Percentiles rank a stretch among this genome's conserved stretches.
phyloP scores from a whole-genome alignment of 2,113 vertebrate genomes.

The Macrotis lagotis region DNA sequence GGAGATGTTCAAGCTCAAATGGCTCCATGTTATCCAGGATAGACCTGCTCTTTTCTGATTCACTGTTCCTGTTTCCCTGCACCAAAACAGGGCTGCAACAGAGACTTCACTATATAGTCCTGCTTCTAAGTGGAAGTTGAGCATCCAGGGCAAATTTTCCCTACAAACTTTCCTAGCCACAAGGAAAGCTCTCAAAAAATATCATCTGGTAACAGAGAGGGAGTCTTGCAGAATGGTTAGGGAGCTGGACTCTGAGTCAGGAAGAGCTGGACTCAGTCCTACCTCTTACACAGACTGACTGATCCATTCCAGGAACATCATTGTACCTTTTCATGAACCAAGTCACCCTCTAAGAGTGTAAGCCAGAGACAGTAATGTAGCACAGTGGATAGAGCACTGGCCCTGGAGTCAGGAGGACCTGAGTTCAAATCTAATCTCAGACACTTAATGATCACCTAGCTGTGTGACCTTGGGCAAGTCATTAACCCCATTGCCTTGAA shows the following conservation, averaged over 20 bases:
- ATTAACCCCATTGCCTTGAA: too few relatives aligned
- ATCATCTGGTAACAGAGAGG: neutral
- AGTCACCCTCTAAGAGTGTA: neutral
- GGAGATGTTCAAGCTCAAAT: neutral
- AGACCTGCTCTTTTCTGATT: too few relatives aligned
- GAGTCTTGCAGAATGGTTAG: neutral
- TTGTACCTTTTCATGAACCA: neutral
- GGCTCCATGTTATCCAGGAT: neutral
- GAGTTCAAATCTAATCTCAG: too few relatives aligned
- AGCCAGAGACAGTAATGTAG: too few relatives aligned
- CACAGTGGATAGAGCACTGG: too few relatives aligned
- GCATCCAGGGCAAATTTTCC: neutral
- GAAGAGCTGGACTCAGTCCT: neutral
- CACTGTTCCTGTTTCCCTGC: too few relatives aligned
- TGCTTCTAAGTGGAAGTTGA: neutral
- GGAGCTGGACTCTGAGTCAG: neutral
- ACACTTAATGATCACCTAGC: too few relatives aligned
- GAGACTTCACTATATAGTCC: neutral
- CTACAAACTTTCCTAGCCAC: neutral
- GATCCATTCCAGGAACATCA: neutral
- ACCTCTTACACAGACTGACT: neutral
- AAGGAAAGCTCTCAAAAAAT: neutral
- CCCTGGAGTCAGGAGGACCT: too few relatives aligned
- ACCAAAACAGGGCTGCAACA: neutral
- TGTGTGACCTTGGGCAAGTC: too few relatives aligned